A percentile compares a stretch with the other conserved stretches of the same genome.
Evolutionary conservation across 2,888 invertebrate species (phyloP).

Genomic region (Melanostoma scalare): DNA sequence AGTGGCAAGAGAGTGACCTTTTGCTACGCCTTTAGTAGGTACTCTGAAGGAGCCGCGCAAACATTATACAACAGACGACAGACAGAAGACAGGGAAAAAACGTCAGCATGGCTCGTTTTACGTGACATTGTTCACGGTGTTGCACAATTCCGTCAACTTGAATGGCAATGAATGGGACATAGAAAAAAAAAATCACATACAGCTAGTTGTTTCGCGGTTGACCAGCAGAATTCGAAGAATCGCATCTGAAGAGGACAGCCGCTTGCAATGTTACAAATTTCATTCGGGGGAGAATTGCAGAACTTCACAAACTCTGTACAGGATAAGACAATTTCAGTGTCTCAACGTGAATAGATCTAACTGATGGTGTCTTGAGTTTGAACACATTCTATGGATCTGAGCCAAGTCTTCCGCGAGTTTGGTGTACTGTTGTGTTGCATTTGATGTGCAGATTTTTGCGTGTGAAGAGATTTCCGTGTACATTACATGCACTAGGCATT

Average conservation of each 20-base stretch:
- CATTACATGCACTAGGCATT: conserved; percentile 33
- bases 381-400: conserved; percentile 46
- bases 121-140: conserved; percentile 69
- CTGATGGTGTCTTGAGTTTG: conserved; percentile 18
- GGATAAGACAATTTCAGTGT: conserved; percentile 33
- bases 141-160: conserved; percentile 69
- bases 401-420: conserved; percentile 53
- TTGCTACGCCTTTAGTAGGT: conserved; percentile 55
- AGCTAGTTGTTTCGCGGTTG: conserved; percentile 34
- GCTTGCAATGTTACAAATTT: conserved; percentile 68
- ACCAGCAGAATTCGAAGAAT: conserved; percentile 70
- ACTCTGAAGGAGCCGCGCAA: conserved; percentile 68
- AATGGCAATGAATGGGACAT: conserved; percentile 64
- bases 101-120: conserved; percentile 67
- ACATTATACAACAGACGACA: conserved; percentile 47
- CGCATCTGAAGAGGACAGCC: conserved; percentile 45
- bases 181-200: conserved; percentile 7
- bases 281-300: conserved; percentile 43
- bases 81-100: conserved; percentile 58
- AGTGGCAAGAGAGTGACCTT: conserved; percentile 58
- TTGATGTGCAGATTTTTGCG: conserved; percentile 42
- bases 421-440: not conserved
- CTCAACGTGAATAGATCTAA: conserved; percentile 32
- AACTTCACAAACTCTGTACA: conserved; percentile 14
- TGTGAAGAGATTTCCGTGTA: conserved; percentile 63